Evolutionary conservation across 2,797 vertebrate species (phyloP).

Genomic region (Typhlichthys eigenmanni): DNA sequence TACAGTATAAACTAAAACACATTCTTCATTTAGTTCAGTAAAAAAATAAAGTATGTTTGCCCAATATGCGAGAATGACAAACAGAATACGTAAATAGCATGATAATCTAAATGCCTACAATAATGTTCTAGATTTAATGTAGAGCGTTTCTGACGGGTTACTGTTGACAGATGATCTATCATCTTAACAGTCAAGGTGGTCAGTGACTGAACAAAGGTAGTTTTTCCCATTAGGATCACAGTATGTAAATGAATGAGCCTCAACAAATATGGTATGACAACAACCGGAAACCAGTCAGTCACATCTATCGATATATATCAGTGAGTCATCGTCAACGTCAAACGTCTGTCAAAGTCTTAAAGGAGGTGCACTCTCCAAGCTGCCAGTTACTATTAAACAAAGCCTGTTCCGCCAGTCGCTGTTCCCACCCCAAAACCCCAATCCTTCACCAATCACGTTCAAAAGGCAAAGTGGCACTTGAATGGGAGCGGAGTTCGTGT

Average conservation of each 20-base stretch:
- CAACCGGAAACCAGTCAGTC: too few relatives aligned
- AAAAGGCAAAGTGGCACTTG: constrained; percentile 82
- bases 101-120: not conserved
- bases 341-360: constrained; percentile 10
- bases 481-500: constrained; percentile 88
- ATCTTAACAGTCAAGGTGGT: too few relatives aligned
- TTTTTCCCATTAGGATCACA: too few relatives aligned
- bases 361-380: constrained; percentile 12
- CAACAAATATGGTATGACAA: too few relatives aligned
- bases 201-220: too few relatives aligned
- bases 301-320: not conserved
- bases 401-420: constrained; percentile 25
- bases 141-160: too few relatives aligned
- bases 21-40: not conserved
- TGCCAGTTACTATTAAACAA: constrained; percentile 30
- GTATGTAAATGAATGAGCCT: too few relatives aligned
- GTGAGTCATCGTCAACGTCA: not conserved
- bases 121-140: not conserved
- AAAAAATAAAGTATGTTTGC: too few relatives aligned
- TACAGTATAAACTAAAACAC: not conserved
- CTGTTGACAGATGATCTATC: too few relatives aligned
- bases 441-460: constrained; percentile 88
- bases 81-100: too few relatives aligned
- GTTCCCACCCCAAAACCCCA: constrained; percentile 74
- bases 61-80: too few relatives aligned